phyloP scores from a whole-genome alignment of 2,797 vertebrate species.

The Pipistrellus kuhlii region DNA sequence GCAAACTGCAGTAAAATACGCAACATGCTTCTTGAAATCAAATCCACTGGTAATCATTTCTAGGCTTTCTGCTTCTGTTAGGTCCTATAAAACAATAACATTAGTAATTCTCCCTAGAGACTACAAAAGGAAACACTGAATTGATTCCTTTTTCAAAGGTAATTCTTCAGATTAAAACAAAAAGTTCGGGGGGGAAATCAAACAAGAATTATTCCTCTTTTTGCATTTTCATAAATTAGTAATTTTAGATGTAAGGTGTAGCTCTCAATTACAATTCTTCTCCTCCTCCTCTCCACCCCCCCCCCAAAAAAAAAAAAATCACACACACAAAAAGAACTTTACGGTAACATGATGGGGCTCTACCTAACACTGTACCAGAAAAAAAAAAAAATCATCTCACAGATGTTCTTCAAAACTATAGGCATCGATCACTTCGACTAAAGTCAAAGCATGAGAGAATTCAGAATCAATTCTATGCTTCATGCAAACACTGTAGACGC shows the following conservation, averaged over 20 bases:
- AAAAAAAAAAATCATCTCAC: not conserved
- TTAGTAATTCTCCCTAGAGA: slow-evolving; percentile 25
- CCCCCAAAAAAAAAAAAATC: not conserved
- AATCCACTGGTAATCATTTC: slow-evolving; percentile 12
- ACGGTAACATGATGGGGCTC: not conserved
- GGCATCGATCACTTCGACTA: slow-evolving; percentile 24
- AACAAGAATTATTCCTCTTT: not conserved
- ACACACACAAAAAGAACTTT: not conserved
- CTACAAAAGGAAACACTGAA: not conserved
- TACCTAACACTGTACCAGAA: not conserved
- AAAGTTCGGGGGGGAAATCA: not conserved
- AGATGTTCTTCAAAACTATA: slow-evolving; percentile 26
- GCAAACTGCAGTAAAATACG: slow-evolving; percentile 30
- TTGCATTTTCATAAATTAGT: slow-evolving; percentile 10
- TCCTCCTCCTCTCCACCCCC: too few relatives aligned
- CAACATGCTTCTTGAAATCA: slow-evolving; percentile 32
- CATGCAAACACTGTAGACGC: fast-evolving
- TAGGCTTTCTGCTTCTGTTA: slow-evolving; percentile 5
- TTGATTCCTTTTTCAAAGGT: slow-evolving; percentile 31
- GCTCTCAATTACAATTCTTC: not conserved
- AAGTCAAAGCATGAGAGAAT: not conserved
- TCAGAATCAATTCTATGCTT: not conserved
- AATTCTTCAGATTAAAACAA: slow-evolving; percentile 47
- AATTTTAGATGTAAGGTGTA: not conserved
- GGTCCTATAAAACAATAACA: slow-evolving; percentile 23